Base-by-base conservation (phyloP, 2,797 vertebrate species). In the Euthynnus affinis region DNA sequence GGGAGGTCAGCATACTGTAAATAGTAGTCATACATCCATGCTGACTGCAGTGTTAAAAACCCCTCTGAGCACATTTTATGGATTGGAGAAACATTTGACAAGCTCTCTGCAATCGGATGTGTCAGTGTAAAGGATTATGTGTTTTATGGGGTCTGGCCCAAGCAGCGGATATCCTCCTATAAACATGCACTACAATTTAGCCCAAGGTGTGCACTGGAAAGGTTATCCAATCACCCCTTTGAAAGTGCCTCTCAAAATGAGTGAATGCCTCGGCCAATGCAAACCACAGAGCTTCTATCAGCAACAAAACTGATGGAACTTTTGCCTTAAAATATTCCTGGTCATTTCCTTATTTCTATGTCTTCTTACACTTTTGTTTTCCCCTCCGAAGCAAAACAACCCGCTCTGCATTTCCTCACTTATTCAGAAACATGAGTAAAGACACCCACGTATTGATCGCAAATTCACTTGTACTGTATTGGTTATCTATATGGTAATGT, bases 401-500 rank as follows among this genome's bases (percentile, higher is more conserved):
- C 70, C 56, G 10, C 42, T 71, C 42, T 71, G 71, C 46, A 55
- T 76, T 73, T 83, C 80, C 60, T 53, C 69, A 71, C 68, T 77
- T 76, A 56, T 74, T 76, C 74, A 74, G 73, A 67, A 71, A 80
- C n/a, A 34, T 57, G 25, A 81, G 69, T 52, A 85, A 85, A 88
- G 72, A 76, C 81, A 23, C 69, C 70, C 68, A 83, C 73, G 27
- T 91, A 94, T 94, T 94, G 94, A 94, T 94, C 72, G 56, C 89
- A 81, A 76, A 88, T 85, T 91, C 86, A 74, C 86, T 87, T 79
- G 70, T 84, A 93, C 87, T 83, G 89, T 92, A 91, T 84, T 86
- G 90, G 91, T 95, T 95, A 95, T 96, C 93, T 96, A 95, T 95
- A 96, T 95, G 94, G 88, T 95, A 95, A 95, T 96, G 86, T 81